Base-by-base conservation (phyloP, 2,113 vertebrate genomes). In the Micromys minutus region DNA sequence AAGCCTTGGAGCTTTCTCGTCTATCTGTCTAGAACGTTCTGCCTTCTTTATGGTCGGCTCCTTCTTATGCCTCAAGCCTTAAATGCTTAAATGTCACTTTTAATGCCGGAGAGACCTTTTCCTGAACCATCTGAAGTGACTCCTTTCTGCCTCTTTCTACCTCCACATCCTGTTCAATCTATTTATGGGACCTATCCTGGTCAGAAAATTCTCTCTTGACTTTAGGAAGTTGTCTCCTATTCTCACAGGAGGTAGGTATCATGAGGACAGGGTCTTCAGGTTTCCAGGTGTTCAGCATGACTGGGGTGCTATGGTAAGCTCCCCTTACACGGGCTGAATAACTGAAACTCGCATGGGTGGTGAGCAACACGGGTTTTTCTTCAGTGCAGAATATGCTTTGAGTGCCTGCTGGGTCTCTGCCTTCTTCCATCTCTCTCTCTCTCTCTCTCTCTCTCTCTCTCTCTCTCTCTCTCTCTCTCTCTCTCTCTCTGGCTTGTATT, bases 31-130 rank as follows among this genome's bases (percentile, higher is more conserved):
- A 63, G 42, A 75, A 85, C 55, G 19, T 4, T 42, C 50, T 36
- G n/a, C 71, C 59, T 93, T 92, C 71, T 85, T 36, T 19, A 3
- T 61, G 52, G 36, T 8, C 47, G 17, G n/a, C 13, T 71, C 50
- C 69, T 95, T 96, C 42, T 94, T 65, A 47, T 65, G 80, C 80
- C 88, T 88, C 75, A 65, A 90, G 80, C 93, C 87, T 94, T 79
- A 83, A 87, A 63, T 79, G 59, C 47, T 94, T 95, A 90, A 97
- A 95, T 96, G 92, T 72, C 90, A 95, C 45, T 63, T 95, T 95
- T 84, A 95, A 97, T 96, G 93, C 94, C 93, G 96, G 90, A 59
- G 69, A 94, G 75, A 85, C 65, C 84, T 93, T 97, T 94, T 85
- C 90, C 63, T 67, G 85, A 92, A 61, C 13, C 13, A n/a, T 90